Evolutionary conservation across 2,113 vertebrate species (phyloP).

Genomic region (Felis chaus): DNA sequence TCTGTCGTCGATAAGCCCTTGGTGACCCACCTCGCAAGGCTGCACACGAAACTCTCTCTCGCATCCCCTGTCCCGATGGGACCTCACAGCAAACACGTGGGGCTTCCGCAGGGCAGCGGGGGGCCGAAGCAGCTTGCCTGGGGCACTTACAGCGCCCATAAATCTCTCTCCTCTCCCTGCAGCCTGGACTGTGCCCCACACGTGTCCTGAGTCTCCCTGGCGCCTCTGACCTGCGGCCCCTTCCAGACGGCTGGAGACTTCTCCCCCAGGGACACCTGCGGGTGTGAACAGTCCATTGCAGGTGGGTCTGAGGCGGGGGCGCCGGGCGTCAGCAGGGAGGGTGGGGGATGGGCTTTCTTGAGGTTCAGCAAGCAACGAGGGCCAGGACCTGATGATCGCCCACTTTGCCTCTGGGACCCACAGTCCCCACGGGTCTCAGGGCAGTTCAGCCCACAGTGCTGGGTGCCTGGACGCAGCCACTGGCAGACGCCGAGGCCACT

Average conservation of each 20-base stretch:
- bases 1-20: not conserved
- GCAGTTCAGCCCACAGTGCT: rapidly evolving
- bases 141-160: rapidly evolving
- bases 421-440: not conserved
- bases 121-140: not conserved
- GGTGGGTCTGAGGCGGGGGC: too few species aligned
- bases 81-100: not conserved
- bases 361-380: not conserved
- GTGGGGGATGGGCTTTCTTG: not conserved
- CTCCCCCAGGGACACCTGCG: not conserved
- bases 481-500: rapidly evolving
- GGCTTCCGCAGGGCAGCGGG: not conserved
- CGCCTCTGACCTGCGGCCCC: not conserved
- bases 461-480: rapidly evolving
- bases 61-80: not conserved
- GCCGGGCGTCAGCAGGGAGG: not conserved
- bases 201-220: not conserved
- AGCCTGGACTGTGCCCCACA: not conserved
- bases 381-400: not conserved
- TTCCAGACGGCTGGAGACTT: not conserved
- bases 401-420: not conserved
- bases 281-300: not conserved
- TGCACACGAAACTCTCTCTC: too few species aligned
- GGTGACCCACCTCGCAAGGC: too few species aligned
- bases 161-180: rapidly evolving